phyloP scores from a whole-genome alignment of 2,113 vertebrate genomes.

The Neotragus pygmaeus region DNA sequence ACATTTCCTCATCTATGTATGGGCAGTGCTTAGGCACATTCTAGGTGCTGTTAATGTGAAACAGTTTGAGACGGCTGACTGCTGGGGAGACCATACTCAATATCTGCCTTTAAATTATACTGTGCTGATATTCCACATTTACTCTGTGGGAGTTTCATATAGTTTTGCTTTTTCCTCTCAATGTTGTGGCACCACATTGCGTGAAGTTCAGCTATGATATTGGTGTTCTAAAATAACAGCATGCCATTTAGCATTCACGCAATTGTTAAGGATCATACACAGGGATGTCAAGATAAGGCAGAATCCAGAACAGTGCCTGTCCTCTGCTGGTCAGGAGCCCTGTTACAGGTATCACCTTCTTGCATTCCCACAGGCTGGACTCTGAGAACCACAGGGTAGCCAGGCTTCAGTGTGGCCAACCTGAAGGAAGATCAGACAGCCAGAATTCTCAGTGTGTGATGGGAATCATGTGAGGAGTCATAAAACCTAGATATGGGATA shows the following conservation, averaged over 20 bases:
- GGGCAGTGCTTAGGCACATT: not conserved
- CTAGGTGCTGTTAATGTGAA: not conserved
- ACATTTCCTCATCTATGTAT: not conserved
- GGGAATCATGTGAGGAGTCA: not conserved
- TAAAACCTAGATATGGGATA: not conserved
- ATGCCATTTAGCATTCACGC: not conserved
- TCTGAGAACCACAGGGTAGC: not conserved
- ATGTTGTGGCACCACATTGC: not conserved
- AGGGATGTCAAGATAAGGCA: not conserved
- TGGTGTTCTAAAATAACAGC: not conserved
- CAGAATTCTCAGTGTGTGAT: not conserved
- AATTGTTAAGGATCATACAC: not conserved
- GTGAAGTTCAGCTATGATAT: not conserved
- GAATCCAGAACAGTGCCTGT: not conserved
- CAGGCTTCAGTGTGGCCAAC: not conserved
- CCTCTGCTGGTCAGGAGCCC: not conserved
- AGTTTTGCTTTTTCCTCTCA: not conserved
- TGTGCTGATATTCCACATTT: not conserved
- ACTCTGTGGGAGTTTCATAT: not conserved
- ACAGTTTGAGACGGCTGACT: not conserved
- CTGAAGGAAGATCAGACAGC: not conserved
- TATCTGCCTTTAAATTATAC: not conserved
- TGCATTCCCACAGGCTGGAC: rapidly evolving
- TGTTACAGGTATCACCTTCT: not conserved
- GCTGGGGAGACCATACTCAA: not conserved